Conservation (phyloP, 2,113 vertebrate species). For the Daboia siamensis region DNA sequence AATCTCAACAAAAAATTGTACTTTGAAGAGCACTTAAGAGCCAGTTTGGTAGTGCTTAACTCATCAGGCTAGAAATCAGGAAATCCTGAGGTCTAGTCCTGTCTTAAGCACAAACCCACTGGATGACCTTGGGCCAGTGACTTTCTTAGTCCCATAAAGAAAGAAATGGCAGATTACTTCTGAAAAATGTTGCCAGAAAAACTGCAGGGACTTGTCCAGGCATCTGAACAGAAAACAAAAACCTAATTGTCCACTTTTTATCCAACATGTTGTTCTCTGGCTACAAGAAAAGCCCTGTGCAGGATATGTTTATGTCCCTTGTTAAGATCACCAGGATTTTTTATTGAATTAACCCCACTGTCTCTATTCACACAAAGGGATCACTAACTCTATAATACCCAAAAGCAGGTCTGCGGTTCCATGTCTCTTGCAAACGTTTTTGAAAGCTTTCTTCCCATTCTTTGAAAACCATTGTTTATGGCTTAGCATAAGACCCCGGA, state of each 20-base stretch:
- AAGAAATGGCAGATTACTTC: not conserved
- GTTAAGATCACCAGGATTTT: not conserved
- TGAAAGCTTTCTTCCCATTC: not conserved
- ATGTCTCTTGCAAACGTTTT: not conserved
- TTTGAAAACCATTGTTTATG: not conserved
- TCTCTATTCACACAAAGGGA: not conserved
- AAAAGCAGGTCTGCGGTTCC: not conserved
- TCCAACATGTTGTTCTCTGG: not conserved
- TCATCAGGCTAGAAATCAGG: not conserved
- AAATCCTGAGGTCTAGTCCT: not conserved
- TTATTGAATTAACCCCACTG: not conserved
- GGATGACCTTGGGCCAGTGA: not conserved
- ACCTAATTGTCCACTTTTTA: not conserved
- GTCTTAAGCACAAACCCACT: not conserved
- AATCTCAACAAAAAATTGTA: not conserved
- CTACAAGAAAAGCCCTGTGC: not conserved
- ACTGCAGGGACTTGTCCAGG: not conserved
- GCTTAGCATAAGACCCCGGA: not conserved
- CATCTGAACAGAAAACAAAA: not conserved
- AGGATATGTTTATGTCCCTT: not conserved
- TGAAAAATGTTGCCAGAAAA: not conserved
- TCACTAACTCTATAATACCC: not conserved
- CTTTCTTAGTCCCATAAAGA: not conserved
- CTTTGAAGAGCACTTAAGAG: not conserved
- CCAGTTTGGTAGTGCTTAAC: not conserved